Conservation (phyloP, 30 jellyfish, hydroid and myxozoan species). For the Sanderia malayensis region DNA sequence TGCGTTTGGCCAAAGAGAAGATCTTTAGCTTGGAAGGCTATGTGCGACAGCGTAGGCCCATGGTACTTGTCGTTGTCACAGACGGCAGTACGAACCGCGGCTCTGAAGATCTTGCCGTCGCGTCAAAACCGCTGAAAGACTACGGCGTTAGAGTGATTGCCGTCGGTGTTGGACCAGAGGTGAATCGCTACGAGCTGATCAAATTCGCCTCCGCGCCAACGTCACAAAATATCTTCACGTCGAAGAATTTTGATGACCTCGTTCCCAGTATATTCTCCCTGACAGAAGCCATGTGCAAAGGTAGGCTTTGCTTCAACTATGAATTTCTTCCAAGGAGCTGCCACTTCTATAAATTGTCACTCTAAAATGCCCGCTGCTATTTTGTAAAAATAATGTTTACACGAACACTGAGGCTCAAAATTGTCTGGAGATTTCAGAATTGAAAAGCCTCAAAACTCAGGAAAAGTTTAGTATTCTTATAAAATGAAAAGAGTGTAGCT, state of each 20-base stretch:
- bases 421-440: too few relatives aligned
- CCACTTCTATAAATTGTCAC: too few relatives aligned
- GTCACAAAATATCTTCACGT: slow-evolving; percentile 46
- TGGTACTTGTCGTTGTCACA: slow-evolving; percentile 77
- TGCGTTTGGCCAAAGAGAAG: slow-evolving; percentile 64
- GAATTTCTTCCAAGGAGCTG: too few relatives aligned
- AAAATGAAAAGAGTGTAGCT: too few relatives aligned
- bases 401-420: too few relatives aligned
- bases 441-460: too few relatives aligned
- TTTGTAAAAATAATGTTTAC: too few relatives aligned
- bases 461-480: too few relatives aligned
- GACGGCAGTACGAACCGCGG: slow-evolving; percentile 83
- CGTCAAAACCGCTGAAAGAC: slow-evolving; percentile 75
- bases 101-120: slow-evolving; percentile 68
- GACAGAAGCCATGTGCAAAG: slow-evolving; percentile 73
- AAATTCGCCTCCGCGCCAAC: slow-evolving; percentile 75
- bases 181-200: slow-evolving; percentile 52
- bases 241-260: slow-evolving; percentile 58
- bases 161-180: slow-evolving; percentile 95
- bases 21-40: slow-evolving; percentile 67
- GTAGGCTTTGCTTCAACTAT: too few relatives aligned
- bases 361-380: too few relatives aligned
- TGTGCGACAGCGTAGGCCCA: slow-evolving; percentile 87
- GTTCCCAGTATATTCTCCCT: slow-evolving; percentile 53
- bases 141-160: slow-evolving; percentile 89